A percentile compares a stretch with the other conserved stretches of the same genome.
These are phyloP conservation scores for Megamerina dolium DNA, from an alignment of 2,888 invertebrate species.

Conservation along the genomic window DNA sequence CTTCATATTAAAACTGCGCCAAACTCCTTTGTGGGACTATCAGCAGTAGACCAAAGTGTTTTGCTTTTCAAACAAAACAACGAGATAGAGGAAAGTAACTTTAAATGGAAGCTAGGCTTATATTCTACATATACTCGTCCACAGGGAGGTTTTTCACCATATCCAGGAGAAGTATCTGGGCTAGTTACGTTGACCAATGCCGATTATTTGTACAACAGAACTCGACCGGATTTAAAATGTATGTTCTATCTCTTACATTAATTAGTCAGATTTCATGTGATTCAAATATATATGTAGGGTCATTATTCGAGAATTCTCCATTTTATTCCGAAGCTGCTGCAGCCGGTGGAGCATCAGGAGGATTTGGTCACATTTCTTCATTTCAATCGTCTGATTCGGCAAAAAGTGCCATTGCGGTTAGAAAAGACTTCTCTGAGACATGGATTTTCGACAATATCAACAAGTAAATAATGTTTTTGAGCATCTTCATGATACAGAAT, in stretches of 20 bases:
- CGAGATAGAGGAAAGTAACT: slow-evolving; percentile 52
- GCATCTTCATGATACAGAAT: background rate
- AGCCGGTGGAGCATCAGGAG: no score
- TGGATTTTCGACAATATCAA: slow-evolving; percentile 57
- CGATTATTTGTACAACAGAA: slow-evolving; percentile 39
- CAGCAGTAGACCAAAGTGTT: slow-evolving; percentile 83
- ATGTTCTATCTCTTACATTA: no score
- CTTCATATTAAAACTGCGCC: slow-evolving; percentile 76
- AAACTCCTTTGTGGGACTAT: slow-evolving; percentile 77
- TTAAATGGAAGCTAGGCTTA: slow-evolving; percentile 57
- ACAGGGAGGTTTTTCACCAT: slow-evolving; percentile 39
- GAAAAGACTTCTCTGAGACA: slow-evolving; percentile 66
- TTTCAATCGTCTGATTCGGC: slow-evolving; percentile 34
- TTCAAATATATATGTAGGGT: no score
- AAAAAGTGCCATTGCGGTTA: slow-evolving; percentile 24
- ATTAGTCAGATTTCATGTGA: no score
- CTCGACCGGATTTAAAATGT: slow-evolving; percentile 25
- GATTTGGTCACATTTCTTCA: slow-evolving; percentile 40
- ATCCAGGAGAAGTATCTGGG: slow-evolving; percentile 38
- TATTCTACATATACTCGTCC: slow-evolving; percentile 54
- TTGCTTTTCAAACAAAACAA: slow-evolving; percentile 62
- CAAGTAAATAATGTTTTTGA: slow-evolving; percentile 19
- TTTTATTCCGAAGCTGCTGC: background rate
- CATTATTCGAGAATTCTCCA: no score
- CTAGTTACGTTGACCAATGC: slow-evolving; percentile 46